phyloP scores from a whole-genome alignment of 1,140 invertebrate species.

The Frieseomelitta varia region DNA sequence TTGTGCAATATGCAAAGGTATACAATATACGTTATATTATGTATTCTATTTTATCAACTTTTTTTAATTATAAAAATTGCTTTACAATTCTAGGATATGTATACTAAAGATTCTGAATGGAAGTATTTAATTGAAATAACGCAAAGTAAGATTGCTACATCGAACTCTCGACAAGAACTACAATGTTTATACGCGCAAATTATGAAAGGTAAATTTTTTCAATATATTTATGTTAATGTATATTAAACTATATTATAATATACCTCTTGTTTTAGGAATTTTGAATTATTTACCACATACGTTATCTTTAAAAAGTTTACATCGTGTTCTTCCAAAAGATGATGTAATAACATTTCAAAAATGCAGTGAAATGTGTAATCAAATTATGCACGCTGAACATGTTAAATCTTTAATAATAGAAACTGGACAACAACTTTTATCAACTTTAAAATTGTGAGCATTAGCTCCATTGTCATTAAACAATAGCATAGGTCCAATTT shows the following conservation, averaged over 20 bases:
- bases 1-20: slow-evolving; percentile 84
- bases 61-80: slow-evolving; percentile 33
- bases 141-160: slow-evolving; percentile 77
- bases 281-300: slow-evolving; percentile 80
- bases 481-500: slow-evolving; percentile 45
- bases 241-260: slow-evolving; percentile 10
- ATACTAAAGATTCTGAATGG: slow-evolving; percentile 82
- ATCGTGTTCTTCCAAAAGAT: slow-evolving; percentile 80
- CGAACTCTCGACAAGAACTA: slow-evolving; percentile 75
- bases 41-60: slow-evolving; percentile 30
- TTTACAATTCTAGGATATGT: slow-evolving; percentile 78
- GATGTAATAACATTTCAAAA: slow-evolving; percentile 77
- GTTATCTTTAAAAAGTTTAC: slow-evolving; percentile 81
- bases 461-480: neutral
- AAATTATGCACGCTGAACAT: slow-evolving; percentile 84
- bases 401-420: slow-evolving; percentile 85
- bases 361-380: slow-evolving; percentile 82
- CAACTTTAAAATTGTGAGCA: slow-evolving; percentile 82
- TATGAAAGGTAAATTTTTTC: slow-evolving; percentile 78
- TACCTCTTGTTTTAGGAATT: slow-evolving; percentile 76
- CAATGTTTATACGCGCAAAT: slow-evolving; percentile 81
- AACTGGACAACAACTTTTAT: slow-evolving; percentile 84
- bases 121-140: slow-evolving; percentile 81
- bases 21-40: slow-evolving; percentile 48
- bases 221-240: slow-evolving; percentile 13